Evolutionary conservation across 2,113 vertebrate species (phyloP).

Genomic region (Strix uralensis): DNA sequence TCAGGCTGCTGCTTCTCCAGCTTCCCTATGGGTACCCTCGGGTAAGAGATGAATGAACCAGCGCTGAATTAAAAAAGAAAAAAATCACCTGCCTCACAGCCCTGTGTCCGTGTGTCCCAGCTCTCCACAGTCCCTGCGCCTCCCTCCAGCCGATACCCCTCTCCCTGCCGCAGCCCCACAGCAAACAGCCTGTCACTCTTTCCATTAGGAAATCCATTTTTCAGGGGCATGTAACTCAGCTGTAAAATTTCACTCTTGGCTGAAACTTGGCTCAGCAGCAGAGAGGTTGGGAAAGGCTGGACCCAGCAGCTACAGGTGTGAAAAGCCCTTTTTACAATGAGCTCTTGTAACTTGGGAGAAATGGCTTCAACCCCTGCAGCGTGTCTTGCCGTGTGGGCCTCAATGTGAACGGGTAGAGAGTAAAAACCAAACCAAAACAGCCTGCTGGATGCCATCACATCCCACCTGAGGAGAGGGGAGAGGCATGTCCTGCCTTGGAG

Average conservation of each 20-base stretch:
- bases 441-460: background rate
- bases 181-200: conserved; percentile 34
- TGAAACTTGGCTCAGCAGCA: conserved; percentile 41
- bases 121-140: background rate
- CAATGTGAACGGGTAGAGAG: background rate
- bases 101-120: too few species aligned
- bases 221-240: conserved; percentile 25
- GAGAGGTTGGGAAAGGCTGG: background rate
- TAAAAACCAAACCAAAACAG: background rate
- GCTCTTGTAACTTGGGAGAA: background rate
- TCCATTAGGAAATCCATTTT: conserved; percentile 60
- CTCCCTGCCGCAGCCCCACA: background rate
- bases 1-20: background rate
- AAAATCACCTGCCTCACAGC: background rate
- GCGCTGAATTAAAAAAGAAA: too few species aligned
- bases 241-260: conserved; percentile 29
- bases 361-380: background rate
- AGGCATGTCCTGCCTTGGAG: background rate
- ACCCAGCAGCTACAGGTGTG: conserved; percentile 14
- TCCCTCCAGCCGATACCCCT: background rate
- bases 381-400: background rate
- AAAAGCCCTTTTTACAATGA: conserved; percentile 2
- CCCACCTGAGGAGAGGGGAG: background rate
- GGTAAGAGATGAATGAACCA: background rate
- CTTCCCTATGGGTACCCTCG: background rate